Conservation (phyloP, 30 jellyfish, hydroid and myxozoan species). For the Catostylus mosaicus region DNA sequence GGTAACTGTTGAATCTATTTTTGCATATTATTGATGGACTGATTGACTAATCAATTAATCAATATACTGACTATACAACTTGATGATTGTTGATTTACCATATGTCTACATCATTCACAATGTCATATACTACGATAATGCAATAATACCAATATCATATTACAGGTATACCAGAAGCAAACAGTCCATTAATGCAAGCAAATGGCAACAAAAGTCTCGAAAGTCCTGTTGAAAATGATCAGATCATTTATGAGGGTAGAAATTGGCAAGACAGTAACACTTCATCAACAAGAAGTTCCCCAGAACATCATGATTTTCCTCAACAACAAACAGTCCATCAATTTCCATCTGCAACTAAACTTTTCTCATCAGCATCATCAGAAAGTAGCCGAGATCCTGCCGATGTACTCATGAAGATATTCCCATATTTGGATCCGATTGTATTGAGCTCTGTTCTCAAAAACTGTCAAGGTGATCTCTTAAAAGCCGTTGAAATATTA, state of each 20-base stretch:
- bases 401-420: slow-evolving; percentile 65
- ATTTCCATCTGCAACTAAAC: slow-evolving; percentile 17
- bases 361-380: slow-evolving; percentile 26
- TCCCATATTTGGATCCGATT: slow-evolving; percentile 72
- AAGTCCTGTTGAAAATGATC: slow-evolving; percentile 20
- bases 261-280: slow-evolving; percentile 66
- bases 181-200: slow-evolving; percentile 8
- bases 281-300: slow-evolving; percentile 41
- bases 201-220: slow-evolving; percentile 17
- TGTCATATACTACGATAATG: no score
- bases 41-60: no score
- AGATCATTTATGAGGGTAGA: slow-evolving; percentile 10
- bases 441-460: slow-evolving; percentile 71
- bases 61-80: no score
- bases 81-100: no score
- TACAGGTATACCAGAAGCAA: slow-evolving; percentile 42
- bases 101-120: no score
- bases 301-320: slow-evolving; percentile 28
- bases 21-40: no score
- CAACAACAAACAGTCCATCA: slow-evolving; percentile 23
- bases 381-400: slow-evolving; percentile 67
- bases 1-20: no score
- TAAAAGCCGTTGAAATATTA: slow-evolving; percentile 70
- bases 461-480: slow-evolving; percentile 80
- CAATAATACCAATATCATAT: no score